Evolutionary conservation across 2,113 vertebrate genomes (phyloP).

Genomic region (Varanus salvator): DNA sequence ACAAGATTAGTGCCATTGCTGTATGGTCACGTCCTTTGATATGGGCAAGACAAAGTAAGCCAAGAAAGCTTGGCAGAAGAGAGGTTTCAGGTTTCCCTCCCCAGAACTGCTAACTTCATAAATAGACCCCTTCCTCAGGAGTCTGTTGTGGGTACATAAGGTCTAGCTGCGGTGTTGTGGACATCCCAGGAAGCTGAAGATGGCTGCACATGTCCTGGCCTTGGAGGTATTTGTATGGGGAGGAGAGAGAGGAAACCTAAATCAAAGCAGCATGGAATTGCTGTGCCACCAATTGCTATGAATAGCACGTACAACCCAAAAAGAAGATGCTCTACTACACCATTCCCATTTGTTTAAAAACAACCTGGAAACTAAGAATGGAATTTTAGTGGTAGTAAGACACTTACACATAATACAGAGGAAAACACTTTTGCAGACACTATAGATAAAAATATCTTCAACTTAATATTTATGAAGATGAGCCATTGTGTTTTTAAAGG

Average conservation of each 20-base stretch:
- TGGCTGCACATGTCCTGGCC: not conserved
- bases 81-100: too few species aligned
- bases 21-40: too few species aligned
- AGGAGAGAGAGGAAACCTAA: not conserved
- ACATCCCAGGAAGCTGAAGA: not conserved
- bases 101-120: too few species aligned
- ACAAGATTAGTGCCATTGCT: too few species aligned
- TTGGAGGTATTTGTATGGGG: not conserved
- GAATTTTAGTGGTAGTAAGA: constrained; percentile 52
- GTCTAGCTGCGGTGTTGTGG: not conserved
- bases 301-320: not conserved
- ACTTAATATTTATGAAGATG: not conserved
- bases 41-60: not conserved
- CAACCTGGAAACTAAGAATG: constrained; percentile 59
- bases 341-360: constrained; percentile 16
- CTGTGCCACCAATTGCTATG: not conserved
- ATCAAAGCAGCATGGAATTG: not conserved
- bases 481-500: not conserved
- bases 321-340: not conserved
- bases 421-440: constrained; percentile 21
- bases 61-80: not conserved
- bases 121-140: not conserved
- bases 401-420: constrained; percentile 56
- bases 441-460: not conserved
- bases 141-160: not conserved